Evolutionary conservation across 2,113 vertebrate species (phyloP).

Genomic region (Charina bottae): DNA sequence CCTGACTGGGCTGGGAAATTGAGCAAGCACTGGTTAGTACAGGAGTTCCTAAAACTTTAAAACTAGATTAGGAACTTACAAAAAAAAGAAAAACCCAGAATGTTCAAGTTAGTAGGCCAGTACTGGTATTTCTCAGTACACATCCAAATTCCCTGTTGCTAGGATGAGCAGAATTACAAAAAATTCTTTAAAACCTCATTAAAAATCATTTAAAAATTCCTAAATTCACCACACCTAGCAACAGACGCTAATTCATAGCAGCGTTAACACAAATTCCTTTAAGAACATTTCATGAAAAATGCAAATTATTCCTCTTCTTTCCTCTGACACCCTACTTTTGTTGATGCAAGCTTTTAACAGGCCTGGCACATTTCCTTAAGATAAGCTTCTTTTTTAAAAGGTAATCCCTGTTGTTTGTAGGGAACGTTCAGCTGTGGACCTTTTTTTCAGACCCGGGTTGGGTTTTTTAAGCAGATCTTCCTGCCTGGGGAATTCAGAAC

Average conservation of each 20-base stretch:
- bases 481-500: neutral
- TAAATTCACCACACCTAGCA: neutral
- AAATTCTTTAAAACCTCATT: neutral
- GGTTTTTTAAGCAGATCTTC: neutral
- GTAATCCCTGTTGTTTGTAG: neutral
- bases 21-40: too few species aligned
- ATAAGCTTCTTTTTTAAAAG: neutral
- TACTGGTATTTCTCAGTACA: neutral
- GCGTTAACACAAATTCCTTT: neutral
- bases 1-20: too few species aligned
- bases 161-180: neutral
- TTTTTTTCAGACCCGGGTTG: neutral
- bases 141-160: neutral
- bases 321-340: neutral
- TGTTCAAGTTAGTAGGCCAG: neutral
- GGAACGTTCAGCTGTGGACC: neutral
- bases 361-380: neutral
- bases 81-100: neutral
- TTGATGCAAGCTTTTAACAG: neutral
- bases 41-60: too few species aligned
- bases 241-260: neutral
- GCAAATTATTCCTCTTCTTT: neutral
- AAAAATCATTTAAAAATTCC: neutral
- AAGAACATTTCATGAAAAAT: neutral
- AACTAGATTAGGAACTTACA: too few species aligned